phyloP scores from a whole-genome alignment of 2,113 vertebrate genomes.

The Tyrannus savana region DNA sequence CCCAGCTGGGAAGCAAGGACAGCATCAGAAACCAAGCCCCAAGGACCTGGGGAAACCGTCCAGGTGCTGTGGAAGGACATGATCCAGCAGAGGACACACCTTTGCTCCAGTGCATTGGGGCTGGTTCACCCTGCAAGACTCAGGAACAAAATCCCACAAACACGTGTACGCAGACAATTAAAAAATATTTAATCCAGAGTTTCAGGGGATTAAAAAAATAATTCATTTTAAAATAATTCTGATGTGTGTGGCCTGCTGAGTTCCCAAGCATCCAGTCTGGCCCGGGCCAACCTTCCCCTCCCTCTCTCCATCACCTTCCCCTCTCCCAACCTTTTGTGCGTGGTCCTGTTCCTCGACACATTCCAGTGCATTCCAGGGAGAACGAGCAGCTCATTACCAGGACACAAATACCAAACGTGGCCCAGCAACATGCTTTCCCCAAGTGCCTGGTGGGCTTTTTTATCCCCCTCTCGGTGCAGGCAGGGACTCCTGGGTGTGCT shows the following conservation, averaged over 20 bases:
- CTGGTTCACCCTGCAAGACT: neutral
- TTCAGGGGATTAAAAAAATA: constrained; percentile 13
- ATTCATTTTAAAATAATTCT: neutral
- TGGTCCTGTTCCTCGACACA: neutral
- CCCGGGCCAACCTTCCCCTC: neutral
- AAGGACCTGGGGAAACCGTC: neutral
- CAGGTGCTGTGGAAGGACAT: neutral
- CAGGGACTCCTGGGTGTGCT: neutral
- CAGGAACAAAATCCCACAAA: neutral
- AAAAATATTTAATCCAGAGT: neutral
- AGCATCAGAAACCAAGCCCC: neutral
- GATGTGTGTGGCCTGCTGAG: neutral
- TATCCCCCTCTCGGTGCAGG: neutral
- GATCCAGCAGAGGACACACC: neutral
- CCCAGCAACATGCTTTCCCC: neutral
- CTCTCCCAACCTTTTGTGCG: neutral
- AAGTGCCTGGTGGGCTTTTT: neutral
- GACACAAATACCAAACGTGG: neutral
- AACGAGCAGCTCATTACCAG: neutral
- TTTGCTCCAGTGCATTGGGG: neutral
- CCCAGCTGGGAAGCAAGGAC: neutral
- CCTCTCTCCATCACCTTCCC: neutral
- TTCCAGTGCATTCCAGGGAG: neutral
- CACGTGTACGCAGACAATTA: accelerated
- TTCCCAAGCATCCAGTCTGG: neutral